Evolutionary conservation across 1,140 invertebrate species (phyloP), one percentile per base, ranked within the genome.

Genomic region (Hyles euphorbiae): DNA sequence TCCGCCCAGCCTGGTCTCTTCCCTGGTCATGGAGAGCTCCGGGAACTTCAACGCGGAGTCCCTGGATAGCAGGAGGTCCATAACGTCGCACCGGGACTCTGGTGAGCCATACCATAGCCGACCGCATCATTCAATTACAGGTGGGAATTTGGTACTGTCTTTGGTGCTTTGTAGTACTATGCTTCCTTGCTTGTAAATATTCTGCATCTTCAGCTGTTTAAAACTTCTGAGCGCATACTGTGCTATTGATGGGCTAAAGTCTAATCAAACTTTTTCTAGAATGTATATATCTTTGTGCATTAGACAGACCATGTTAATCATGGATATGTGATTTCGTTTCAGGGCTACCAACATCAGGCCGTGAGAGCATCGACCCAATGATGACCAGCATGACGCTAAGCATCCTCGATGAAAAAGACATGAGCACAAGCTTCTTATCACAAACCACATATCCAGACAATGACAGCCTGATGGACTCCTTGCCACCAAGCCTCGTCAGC

Each of bases 371-470:
- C 45, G 83, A 88, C 61, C 86, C 85, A 32, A 85, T 90, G 76
- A 80, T 85, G 75, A 85, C 83, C 9, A 89, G 87, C 53, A 90
- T 90, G 88, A 89, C 86, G 1, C 78, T 84, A 34, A 89, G 86
- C 51, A 89, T 90, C 53, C 70, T 90, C 34, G 89, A 90, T 51
- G 88, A 89, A 53, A 89, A 89, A 65, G 89, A 90, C 56, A 90
- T 90, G 89, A 89, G 77, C 65, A 90, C 89, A 2, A 89, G 87
- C 62, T 89, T 89, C 63, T 80, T 90, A 2, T 90, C 89, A 2
- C 88, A 90, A 54, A 87, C 87, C n/a, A 87, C 83, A 3, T 84
- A 84, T 59, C 85, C 83, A 6, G 87, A 89, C 61, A 82, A 89
- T 55, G 87, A 89, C 10, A 89, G 87, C 63, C 63, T 88, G 11